Base-by-base conservation (phyloP, 2,113 vertebrate genomes). In the Climacteris rufus region DNA sequence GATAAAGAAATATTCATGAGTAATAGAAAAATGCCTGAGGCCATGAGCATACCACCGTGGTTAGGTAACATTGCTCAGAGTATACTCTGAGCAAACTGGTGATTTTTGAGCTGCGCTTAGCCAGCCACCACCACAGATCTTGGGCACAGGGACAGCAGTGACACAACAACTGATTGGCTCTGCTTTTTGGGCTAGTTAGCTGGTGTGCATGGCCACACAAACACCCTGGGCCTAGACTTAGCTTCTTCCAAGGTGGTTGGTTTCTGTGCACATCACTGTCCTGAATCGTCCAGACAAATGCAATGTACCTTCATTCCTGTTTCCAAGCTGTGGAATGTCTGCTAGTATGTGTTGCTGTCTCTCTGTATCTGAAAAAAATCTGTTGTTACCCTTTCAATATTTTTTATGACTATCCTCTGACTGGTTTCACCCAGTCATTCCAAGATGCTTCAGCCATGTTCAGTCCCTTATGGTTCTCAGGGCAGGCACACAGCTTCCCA, bases 161-260 rank as follows among this genome's bases (percentile, higher is more conserved):
- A 83, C 37, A 83, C 2, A 31, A 45, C 57, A 35, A 27, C 49
- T 69, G 75, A 28, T n/a, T 20, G 31, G n/a, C 40, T 82, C 44
- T 57, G 70, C 6, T 64, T 83, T 89, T 87, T 44, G 30, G 65
- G 35, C 44, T 83, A 11, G 31, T 68, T 87, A 31, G 22, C 27
- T 0, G 0, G 52, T 24, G 21, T 25, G 19, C 3, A 1, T 60
- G 56, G 74, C 61, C 65, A 68, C 65, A 68, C 35, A 0, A 0
- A 21, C 47, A 47, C 44, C 35, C 65, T 52, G 54, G 14, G 23
- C 44, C 25, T 63, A 42, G 18, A 35, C 30, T 60, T 63, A 21
- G 10, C 52, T 87, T 86, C 50, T 83, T 61, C 71, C 35, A 47
- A 25, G 44, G 31, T 52, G 33, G 6, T 23, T 74, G 42, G 39